Percentiles rank a stretch among this genome's conserved stretches.
phyloP scores from a whole-genome alignment of 2,888 invertebrate genomes.

The Drosophila emarginata region DNA sequence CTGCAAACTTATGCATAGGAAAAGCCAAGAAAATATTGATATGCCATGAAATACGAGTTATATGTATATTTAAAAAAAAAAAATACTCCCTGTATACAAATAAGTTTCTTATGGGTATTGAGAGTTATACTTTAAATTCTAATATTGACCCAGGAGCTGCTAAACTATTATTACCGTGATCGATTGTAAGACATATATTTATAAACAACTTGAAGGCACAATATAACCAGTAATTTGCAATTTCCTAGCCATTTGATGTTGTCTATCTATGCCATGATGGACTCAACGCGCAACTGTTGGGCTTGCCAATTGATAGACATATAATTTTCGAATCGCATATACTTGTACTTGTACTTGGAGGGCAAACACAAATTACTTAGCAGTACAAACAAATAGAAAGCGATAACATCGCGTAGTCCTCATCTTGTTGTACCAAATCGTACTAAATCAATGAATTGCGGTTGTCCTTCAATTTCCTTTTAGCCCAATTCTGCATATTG shows the following conservation, averaged over 20 bases:
- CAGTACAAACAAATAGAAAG: constrained; percentile 69
- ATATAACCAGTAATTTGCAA: constrained; percentile 67
- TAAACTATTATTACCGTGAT: constrained; percentile 49
- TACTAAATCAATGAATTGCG: constrained; percentile 70
- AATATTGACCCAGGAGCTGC: constrained; percentile 58
- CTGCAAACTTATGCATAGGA: constrained; percentile 69
- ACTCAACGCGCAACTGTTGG: constrained; percentile 22
- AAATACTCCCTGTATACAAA: constrained; percentile 1
- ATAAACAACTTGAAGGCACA: constrained; percentile 27
- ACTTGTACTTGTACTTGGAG: constrained; percentile 32
- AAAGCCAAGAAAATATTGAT: constrained; percentile 23
- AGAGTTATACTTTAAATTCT: background rate
- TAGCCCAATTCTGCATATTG: constrained; percentile 48
- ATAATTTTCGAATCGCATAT: constrained; percentile 56
- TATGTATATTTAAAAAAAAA: too few species aligned
- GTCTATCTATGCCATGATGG: constrained; percentile 46
- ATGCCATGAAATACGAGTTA: constrained; percentile 16
- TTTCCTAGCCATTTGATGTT: constrained; percentile 59
- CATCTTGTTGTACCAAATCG: constrained; percentile 20
- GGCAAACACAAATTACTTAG: constrained; percentile 76
- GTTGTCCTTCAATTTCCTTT: constrained; percentile 69
- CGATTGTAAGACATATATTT: constrained; percentile 21
- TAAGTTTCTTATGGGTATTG: background rate
- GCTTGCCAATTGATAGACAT: constrained; percentile 37
- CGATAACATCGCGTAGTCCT: constrained; percentile 63